These are phyloP conservation scores for Melinaea menophilus DNA, from an alignment of 2,888 invertebrate species.

Conservation along the genomic window DNA sequence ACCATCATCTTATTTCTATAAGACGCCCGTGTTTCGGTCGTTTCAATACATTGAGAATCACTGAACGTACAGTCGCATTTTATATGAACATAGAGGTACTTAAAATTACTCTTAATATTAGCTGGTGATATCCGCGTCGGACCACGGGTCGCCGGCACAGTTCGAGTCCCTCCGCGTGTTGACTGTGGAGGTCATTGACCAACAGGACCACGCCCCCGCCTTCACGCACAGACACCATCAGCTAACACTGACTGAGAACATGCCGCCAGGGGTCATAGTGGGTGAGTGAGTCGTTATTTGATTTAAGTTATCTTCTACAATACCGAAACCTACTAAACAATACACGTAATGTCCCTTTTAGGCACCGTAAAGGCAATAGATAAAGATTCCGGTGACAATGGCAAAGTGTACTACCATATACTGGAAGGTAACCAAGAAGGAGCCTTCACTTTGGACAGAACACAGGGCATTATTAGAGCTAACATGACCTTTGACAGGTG, in stretches of 20 bases:
- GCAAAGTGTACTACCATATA: constrained; percentile 90
- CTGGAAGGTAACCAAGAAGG: constrained; percentile 86
- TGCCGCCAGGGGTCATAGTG: constrained; percentile 78
- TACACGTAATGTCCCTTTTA: background rate
- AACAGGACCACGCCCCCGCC: constrained; percentile 88
- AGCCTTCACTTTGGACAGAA: constrained; percentile 87
- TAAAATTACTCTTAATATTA: constrained; percentile 48
- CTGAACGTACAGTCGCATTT: too few relatives aligned
- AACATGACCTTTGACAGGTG: constrained; percentile 87
- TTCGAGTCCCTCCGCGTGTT: constrained; percentile 87
- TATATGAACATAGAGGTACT: too few relatives aligned
- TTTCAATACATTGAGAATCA: too few relatives aligned
- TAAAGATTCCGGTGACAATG: constrained; percentile 88
- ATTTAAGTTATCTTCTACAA: too few relatives aligned
- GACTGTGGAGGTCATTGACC: constrained; percentile 86
- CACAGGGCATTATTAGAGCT: constrained; percentile 87
- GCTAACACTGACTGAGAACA: constrained; percentile 85
- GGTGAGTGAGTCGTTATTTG: constrained; percentile 49
- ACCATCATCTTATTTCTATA: too few relatives aligned
- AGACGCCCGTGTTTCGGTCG: too few relatives aligned
- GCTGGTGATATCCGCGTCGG: constrained; percentile 88
- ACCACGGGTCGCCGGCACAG: constrained; percentile 88
- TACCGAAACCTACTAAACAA: background rate
- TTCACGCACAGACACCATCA: constrained; percentile 83
- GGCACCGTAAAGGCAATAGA: constrained; percentile 86